Conservation (phyloP, 1,140 invertebrate genomes). For the Orchestia grillus region DNA sequence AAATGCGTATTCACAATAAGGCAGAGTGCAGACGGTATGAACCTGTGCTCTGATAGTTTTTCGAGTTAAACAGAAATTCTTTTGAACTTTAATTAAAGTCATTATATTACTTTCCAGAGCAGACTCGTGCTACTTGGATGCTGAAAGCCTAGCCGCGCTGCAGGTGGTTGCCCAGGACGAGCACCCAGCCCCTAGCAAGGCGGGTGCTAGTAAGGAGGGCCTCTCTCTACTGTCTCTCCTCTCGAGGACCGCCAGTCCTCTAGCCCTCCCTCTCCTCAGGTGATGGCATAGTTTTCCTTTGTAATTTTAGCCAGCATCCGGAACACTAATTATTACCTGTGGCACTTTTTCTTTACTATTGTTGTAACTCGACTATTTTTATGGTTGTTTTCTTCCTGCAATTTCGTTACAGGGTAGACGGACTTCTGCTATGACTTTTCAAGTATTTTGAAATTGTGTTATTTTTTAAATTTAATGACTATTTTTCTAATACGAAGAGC, state of each 20-base stretch:
- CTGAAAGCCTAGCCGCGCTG: conserved; percentile 80
- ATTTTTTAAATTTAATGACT: background rate
- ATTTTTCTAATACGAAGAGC: too few relatives aligned
- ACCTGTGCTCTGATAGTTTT: too few relatives aligned
- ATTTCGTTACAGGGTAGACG: background rate
- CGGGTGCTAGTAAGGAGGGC: conserved; percentile 77
- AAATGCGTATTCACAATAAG: too few relatives aligned
- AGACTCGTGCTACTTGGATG: conserved; percentile 81
- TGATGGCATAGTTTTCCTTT: conserved; percentile 58
- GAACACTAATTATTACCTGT: background rate
- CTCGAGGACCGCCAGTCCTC: conserved; percentile 79
- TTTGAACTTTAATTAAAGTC: conserved; percentile 19
- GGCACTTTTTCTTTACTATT: too few relatives aligned
- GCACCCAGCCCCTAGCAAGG: conserved; percentile 84
- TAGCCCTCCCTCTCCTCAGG: conserved; percentile 73
- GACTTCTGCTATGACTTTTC: background rate
- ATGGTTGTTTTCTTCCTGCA: background rate
- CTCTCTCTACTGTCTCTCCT: conserved; percentile 82
- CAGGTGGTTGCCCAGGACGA: conserved; percentile 81
- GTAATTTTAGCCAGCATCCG: background rate
- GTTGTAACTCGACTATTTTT: background rate
- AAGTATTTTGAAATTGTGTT: background rate
- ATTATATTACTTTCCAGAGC: conserved; percentile 73
- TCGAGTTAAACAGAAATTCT: too few relatives aligned
- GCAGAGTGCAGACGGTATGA: too few relatives aligned